These are phyloP conservation scores for Onychostoma macrolepis DNA, from an alignment of 2,113 vertebrate genomes.

Conservation along the genomic window DNA sequence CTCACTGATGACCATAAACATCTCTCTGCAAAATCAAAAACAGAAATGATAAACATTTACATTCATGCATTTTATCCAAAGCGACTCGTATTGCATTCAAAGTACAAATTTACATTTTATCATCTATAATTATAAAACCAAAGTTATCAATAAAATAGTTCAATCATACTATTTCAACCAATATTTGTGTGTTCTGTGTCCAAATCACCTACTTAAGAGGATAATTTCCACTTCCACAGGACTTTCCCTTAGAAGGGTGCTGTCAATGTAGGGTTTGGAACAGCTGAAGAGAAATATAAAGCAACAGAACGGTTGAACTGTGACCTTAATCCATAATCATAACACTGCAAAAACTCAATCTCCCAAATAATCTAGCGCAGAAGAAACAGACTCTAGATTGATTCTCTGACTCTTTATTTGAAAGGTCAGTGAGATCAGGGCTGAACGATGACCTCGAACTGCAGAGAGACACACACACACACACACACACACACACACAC, in stretches of 20 bases:
- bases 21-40: no score
- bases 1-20: no score
- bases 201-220: no score
- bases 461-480: neutral
- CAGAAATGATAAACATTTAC: no score
- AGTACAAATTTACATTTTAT: no score
- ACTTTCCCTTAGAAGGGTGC: neutral
- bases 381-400: neutral
- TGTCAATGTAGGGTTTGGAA: neutral
- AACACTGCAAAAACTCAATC: neutral
- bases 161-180: neutral
- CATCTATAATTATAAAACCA: neutral
- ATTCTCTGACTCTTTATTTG: neutral
- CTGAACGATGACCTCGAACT: neutral
- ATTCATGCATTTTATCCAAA: neutral
- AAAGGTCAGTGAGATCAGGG: constrained; percentile 10
- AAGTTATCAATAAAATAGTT: neutral
- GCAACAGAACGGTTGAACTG: neutral
- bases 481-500: neutral
- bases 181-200: neutral
- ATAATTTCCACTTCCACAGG: neutral
- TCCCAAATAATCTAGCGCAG: neutral
- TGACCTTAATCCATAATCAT: neutral
- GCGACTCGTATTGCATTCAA: no score
- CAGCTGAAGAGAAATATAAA: neutral